Evolutionary conservation across 2,797 vertebrate species (phyloP), one percentile per base, ranked within the genome.

Genomic region (Todus mexicanus): DNA sequence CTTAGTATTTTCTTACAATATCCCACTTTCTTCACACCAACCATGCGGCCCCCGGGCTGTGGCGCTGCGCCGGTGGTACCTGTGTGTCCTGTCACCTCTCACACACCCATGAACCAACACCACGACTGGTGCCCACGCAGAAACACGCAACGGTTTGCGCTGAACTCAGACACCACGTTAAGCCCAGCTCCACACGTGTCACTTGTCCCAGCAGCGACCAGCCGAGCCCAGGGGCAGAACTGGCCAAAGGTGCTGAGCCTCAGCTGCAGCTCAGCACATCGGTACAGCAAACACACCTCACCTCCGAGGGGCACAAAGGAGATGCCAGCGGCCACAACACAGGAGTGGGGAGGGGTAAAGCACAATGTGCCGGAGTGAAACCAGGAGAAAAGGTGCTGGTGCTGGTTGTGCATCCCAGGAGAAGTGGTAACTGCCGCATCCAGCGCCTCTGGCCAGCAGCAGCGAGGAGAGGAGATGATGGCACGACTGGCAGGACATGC

Each of bases 21-120:
- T 21, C 51, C 21, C 6, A 0, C 6, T 12, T 26, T 13, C 21
- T 22, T 26, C 12, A 4, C 1, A 10, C 2, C 0, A n/a, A n/a
- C n/a, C n/a, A n/a, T n/a, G n/a, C n/a, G n/a, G n/a, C n/a, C n/a
- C n/a, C n/a, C n/a, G n/a, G n/a, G n/a, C n/a, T n/a, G n/a, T n/a
- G 51, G 31, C 42, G 38, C 21, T 12, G 1, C 37, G 8, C 20
- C 1, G 10, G 26, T 33, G 56, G 56, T 47, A 59, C 3, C 84
- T 11, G 25, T 3, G 0, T 13, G 17, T 31, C 57, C 57, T 3
- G 4, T 40, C 4, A 3, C 33, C 22, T 2, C 69, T 42, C 59
- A 7, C 35, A 12, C 37, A 3, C 4, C 2, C 38, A 19, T 5
- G 10, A 51, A 6, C 8, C 4, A 5, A 16, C 76, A 27, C 23